Conservation (phyloP, 2,888 invertebrate genomes). For the Ferrisia virgata region DNA sequence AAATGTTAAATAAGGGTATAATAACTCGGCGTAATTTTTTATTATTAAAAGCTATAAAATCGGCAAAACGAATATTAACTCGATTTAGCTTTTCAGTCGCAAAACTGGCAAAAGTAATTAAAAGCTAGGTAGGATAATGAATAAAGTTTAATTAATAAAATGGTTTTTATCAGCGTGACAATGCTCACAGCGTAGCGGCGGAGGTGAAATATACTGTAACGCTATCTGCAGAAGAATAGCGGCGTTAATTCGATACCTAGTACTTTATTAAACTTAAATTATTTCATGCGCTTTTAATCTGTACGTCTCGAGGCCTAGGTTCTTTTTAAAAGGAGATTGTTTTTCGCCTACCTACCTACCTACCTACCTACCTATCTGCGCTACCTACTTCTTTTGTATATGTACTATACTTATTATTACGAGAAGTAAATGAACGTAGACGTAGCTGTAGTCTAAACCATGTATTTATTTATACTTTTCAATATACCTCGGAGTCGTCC, state of each 20-base stretch:
- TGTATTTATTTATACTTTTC: too few relatives aligned
- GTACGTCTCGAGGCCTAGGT: not conserved
- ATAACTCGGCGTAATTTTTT: conserved; percentile 16
- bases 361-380: too few relatives aligned
- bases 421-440: too few relatives aligned
- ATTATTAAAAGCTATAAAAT: conserved; percentile 40
- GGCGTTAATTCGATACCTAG: conserved; percentile 25
- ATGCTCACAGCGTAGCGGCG: not conserved
- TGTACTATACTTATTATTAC: too few relatives aligned
- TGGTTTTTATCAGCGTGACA: conserved; percentile 34
- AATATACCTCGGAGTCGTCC: not conserved
- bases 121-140: conserved; percentile 42
- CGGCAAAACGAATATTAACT: conserved; percentile 43
- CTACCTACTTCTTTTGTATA: not conserved
- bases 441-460: too few relatives aligned
- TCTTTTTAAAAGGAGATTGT: not conserved
- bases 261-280: conserved; percentile 30
- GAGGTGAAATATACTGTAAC: not conserved
- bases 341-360: not conserved
- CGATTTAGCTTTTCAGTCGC: conserved; percentile 23
- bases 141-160: conserved; percentile 44
- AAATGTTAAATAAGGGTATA: conserved; percentile 22
- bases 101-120: conserved; percentile 39
- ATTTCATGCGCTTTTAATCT: not conserved
- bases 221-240: conserved; percentile 11